Evolutionary conservation across 1,140 invertebrate genomes (phyloP).

Genomic region (Drosophila melanica): DNA sequence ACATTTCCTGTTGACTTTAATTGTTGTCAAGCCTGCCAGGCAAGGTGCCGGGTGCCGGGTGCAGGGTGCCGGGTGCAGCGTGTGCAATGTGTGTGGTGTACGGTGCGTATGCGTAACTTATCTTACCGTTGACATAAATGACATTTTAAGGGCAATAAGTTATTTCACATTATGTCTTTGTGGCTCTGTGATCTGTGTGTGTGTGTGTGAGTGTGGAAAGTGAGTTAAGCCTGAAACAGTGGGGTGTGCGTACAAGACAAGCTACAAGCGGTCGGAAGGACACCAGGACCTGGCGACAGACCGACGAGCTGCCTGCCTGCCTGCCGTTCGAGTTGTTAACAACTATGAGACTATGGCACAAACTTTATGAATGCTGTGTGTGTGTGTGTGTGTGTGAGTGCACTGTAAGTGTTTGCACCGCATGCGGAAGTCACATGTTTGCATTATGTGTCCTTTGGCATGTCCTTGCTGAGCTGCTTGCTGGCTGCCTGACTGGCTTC

Average conservation of each 20-base stretch:
- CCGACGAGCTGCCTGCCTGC: constrained; percentile 33
- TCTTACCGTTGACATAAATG: constrained; percentile 82
- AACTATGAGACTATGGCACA: constrained; percentile 74
- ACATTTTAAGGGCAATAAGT: constrained; percentile 83
- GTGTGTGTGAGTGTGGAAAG: not conserved
- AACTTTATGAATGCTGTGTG: constrained; percentile 75
- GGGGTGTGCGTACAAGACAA: constrained; percentile 57
- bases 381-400: constrained; percentile 41
- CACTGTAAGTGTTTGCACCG: constrained; percentile 75
- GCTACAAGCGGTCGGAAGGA: constrained; percentile 70
- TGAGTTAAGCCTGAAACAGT: constrained; percentile 26
- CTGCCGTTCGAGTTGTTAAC: constrained; percentile 76
- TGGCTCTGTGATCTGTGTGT: constrained; percentile 13
- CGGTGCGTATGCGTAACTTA: constrained; percentile 78
- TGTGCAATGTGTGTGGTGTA: constrained; percentile 14
- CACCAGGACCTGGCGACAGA: constrained; percentile 40
- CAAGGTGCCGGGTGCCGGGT: constrained; percentile 11
- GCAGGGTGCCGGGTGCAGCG: not conserved
- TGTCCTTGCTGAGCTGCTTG: constrained; percentile 66
- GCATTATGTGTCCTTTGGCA: constrained; percentile 81
- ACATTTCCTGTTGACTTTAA: constrained; percentile 81
- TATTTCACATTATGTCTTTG: constrained; percentile 78
- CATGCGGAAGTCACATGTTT: constrained; percentile 82
- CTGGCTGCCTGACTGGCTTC: constrained; percentile 20
- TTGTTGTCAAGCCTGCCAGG: constrained; percentile 71